Percentiles rank a stretch among this genome's conserved stretches.
Conservation (phyloP, 2,113 vertebrate genomes). For the Nothoprocta perdicaria region DNA sequence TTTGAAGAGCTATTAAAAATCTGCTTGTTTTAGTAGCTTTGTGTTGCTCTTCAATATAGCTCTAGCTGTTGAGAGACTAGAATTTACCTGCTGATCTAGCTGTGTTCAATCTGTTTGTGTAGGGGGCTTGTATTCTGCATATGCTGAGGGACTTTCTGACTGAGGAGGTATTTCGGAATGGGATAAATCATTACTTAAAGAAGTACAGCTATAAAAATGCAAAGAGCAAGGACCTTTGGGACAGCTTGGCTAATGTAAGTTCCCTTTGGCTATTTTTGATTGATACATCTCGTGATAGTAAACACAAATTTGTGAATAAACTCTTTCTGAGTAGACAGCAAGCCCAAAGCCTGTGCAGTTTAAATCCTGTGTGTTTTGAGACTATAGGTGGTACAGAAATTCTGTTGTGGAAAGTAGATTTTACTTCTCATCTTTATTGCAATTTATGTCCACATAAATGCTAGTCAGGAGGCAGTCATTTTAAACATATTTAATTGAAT, state of each 20-base stretch:
- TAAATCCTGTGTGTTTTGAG: background rate
- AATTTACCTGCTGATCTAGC: background rate
- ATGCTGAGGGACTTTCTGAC: constrained; percentile 60
- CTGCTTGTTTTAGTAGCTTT: background rate
- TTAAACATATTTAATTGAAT: background rate
- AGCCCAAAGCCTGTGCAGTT: background rate
- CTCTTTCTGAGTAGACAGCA: too few species aligned
- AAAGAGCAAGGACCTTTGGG: constrained; percentile 54
- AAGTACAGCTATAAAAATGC: constrained; percentile 55
- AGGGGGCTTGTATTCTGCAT: constrained; percentile 61
- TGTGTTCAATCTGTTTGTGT: background rate
- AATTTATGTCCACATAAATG: background rate
- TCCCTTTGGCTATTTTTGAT: background rate
- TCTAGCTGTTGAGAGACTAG: background rate
- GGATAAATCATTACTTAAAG: constrained; percentile 38
- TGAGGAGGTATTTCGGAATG: constrained; percentile 49
- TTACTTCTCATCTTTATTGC: background rate
- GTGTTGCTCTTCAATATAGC: background rate
- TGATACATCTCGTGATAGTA: background rate
- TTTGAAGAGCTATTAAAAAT: background rate
- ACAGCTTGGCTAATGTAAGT: constrained; percentile 48
- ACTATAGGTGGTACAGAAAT: background rate
- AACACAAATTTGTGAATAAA: background rate
- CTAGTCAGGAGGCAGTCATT: background rate
- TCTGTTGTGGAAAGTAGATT: background rate